Conservation (phyloP, 2,113 vertebrate species). For the Talpa occidentalis region DNA sequence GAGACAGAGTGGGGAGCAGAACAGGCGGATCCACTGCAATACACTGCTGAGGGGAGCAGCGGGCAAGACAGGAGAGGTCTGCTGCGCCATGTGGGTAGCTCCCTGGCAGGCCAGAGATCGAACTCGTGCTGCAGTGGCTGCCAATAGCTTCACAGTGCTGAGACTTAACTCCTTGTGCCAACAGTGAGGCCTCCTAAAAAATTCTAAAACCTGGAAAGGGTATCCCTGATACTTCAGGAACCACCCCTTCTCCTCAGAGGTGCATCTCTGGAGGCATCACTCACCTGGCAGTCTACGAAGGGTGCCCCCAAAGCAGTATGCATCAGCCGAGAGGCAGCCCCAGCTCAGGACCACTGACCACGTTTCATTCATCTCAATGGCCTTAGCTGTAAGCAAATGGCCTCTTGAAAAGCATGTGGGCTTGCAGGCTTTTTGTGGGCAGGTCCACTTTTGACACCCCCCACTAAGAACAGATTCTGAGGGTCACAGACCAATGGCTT, state of each 20-base stretch:
- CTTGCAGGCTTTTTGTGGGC: background rate
- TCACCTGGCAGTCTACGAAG: background rate
- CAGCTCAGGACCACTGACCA: background rate
- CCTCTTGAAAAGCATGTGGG: background rate
- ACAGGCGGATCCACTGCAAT: no score
- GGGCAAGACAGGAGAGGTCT: no score
- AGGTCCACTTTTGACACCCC: background rate
- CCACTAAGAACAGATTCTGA: background rate
- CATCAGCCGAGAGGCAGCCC: background rate
- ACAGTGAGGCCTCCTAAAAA: background rate
- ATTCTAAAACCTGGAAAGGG: background rate
- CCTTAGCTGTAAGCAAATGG: background rate
- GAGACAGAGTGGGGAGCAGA: no score
- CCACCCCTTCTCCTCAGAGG: background rate
- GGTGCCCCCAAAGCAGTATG: background rate
- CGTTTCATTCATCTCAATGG: background rate
- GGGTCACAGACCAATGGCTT: background rate
- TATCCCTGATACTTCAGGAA: background rate
- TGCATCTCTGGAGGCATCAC: accelerated
- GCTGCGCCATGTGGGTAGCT: no score
- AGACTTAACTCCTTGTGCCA: no score
- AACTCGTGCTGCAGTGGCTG: no score
- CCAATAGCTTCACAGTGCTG: no score
- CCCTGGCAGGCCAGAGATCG: no score
- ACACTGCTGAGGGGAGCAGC: no score